Evolutionary conservation across 1,140 invertebrate species (phyloP).

Genomic region (Latrodectus geometricus): DNA sequence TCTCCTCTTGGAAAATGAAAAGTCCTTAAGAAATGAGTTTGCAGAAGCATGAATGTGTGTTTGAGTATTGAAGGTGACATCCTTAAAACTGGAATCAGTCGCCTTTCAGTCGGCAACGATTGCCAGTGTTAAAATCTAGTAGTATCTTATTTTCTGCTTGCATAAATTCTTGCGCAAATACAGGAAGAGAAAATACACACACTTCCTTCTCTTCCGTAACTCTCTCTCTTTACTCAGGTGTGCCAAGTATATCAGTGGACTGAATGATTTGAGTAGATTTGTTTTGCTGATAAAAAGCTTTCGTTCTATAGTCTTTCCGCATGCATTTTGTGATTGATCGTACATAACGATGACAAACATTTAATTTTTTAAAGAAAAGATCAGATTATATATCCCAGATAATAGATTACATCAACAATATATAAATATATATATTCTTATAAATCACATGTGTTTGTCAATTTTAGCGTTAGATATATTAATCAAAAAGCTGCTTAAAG

Average conservation of each 20-base stretch:
- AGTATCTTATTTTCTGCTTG: not conserved
- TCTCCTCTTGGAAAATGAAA: not conserved
- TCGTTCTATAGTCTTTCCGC: not conserved
- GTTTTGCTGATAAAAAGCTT: slow-evolving; percentile 8
- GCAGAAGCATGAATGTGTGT: not conserved
- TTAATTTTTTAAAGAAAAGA: too few species aligned
- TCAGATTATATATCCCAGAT: too few species aligned
- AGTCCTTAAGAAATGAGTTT: not conserved
- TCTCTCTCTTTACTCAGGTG: not conserved
- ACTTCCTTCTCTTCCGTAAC: not conserved
- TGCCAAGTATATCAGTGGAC: slow-evolving; percentile 47
- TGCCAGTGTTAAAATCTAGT: slow-evolving; percentile 28
- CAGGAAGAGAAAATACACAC: not conserved
- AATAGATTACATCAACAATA: too few species aligned
- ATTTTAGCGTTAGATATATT: too few species aligned
- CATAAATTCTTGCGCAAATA: not conserved
- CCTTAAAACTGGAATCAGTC: not conserved
- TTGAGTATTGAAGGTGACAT: slow-evolving; percentile 10
- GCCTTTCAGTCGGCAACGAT: slow-evolving; percentile 1
- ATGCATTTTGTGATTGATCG: not conserved
- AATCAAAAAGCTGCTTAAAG: too few species aligned
- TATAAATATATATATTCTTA: too few species aligned
- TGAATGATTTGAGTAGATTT: slow-evolving; percentile 5
- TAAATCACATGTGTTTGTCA: too few species aligned
- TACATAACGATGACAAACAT: not conserved